phyloP scores from a whole-genome alignment of 2,888 invertebrate species.

The Cosmorhoe ocellata region DNA sequence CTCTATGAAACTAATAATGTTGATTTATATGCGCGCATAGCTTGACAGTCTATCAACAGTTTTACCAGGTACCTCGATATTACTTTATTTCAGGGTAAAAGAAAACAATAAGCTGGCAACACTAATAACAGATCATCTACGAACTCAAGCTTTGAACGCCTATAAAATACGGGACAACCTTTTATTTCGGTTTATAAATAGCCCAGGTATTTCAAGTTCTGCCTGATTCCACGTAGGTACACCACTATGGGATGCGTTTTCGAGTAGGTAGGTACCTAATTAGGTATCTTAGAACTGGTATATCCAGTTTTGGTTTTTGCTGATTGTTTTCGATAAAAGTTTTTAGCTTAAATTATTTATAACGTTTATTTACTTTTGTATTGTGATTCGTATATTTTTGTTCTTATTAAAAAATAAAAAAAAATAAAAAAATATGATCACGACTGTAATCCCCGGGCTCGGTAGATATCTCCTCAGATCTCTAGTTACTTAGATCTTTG shows the following conservation, averaged over 20 bases:
- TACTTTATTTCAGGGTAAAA: not conserved
- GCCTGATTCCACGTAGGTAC: conserved; percentile 26
- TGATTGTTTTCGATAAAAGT: conserved; percentile 2
- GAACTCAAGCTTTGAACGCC: conserved; percentile 6
- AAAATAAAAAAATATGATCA: too few relatives aligned
- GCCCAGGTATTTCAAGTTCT: conserved; percentile 39
- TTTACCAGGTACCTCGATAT: too few relatives aligned
- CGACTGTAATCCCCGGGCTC: too few relatives aligned
- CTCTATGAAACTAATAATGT: too few relatives aligned
- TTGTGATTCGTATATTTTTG: too few relatives aligned
- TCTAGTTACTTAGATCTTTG: too few relatives aligned
- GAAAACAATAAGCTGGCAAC: conserved; percentile 17
- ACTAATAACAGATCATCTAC: conserved; percentile 13
- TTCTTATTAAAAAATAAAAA: too few relatives aligned
- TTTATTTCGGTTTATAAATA: conserved; percentile 57
- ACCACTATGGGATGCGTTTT: conserved; percentile 17
- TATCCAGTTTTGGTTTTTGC: conserved; percentile 39
- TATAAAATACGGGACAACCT: conserved; percentile 25
- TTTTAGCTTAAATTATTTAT: too few relatives aligned
- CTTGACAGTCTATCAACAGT: too few relatives aligned
- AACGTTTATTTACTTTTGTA: too few relatives aligned
- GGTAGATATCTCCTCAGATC: too few relatives aligned
- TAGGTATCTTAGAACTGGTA: conserved; percentile 44
- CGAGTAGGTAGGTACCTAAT: conserved; percentile 33
- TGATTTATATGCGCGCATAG: too few relatives aligned